These are phyloP conservation scores for Merops nubicus DNA, from an alignment of 2,113 vertebrate species.

Conservation along the genomic window DNA sequence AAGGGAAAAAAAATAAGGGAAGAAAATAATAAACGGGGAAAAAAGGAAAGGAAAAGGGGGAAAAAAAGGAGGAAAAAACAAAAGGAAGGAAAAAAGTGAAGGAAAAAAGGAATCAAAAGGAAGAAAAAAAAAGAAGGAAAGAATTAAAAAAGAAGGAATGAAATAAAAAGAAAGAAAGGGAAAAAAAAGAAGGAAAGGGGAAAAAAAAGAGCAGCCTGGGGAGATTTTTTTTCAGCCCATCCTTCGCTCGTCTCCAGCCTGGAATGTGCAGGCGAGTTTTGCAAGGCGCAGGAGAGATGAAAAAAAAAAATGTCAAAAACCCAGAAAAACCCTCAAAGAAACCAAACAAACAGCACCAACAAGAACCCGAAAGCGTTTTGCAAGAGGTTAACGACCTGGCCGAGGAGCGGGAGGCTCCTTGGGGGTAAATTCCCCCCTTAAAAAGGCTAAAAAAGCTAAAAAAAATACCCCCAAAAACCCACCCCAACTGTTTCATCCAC, in stretches of 20 bases:
- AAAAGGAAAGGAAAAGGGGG: no score
- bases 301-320: not conserved
- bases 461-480: no score
- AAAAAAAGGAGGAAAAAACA: not conserved
- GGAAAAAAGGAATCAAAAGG: no score
- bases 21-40: no score
- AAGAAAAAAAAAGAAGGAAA: not conserved
- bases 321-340: not conserved
- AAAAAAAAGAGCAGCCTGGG: not conserved
- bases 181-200: no score
- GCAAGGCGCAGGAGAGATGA: not conserved
- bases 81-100: no score
- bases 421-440: not conserved
- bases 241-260: not conserved
- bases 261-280: constrained; percentile 4
- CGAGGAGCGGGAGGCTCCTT: not conserved
- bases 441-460: not conserved
- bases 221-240: not conserved
- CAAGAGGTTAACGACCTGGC: not conserved
- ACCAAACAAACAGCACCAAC: not conserved
- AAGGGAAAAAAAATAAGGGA: no score
- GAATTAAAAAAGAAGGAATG: no score
- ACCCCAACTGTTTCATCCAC: not conserved
- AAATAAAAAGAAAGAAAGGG: not conserved
- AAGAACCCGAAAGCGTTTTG: not conserved